These are phyloP conservation scores for Belgica antarctica DNA, from an alignment of 2,888 invertebrate genomes.

Conservation along the genomic window DNA sequence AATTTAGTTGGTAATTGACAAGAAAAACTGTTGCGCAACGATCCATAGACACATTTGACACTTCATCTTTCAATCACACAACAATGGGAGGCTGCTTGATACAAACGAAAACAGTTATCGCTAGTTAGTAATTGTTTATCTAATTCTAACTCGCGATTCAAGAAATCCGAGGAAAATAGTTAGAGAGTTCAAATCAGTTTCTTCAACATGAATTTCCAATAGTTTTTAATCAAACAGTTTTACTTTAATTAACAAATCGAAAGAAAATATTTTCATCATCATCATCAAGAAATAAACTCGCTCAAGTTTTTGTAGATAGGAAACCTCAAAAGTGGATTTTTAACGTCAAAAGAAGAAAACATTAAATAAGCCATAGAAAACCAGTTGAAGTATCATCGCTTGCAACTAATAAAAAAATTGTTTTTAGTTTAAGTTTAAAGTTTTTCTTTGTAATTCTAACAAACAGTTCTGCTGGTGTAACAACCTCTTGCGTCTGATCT, in stretches of 20 bases:
- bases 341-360: background rate
- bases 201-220: slow-evolving; percentile 1
- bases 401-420: background rate
- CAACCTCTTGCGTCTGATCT: background rate
- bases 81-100: background rate
- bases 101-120: background rate
- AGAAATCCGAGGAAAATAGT: background rate
- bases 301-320: slow-evolving; percentile 25
- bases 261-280: slow-evolving; percentile 14
- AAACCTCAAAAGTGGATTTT: background rate
- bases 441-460: slow-evolving; percentile 5
- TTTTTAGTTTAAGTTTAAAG: slow-evolving; percentile 27
- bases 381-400: background rate
- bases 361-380: slow-evolving; percentile 14
- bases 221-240: slow-evolving; percentile 1
- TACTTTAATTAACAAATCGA: slow-evolving; percentile 18
- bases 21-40: background rate
- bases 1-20: background rate
- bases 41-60: background rate
- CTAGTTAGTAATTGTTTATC: background rate
- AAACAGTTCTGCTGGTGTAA: slow-evolving; percentile 13
- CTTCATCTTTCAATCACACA: background rate
- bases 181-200: slow-evolving; percentile 18
- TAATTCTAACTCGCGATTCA: slow-evolving; percentile 6
- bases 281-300: background rate